Evolutionary conservation across 37 sponge, comb jelly and placozoan genomes (phyloP).

Genomic region (Chondrilla cf. caribensis): DNA sequence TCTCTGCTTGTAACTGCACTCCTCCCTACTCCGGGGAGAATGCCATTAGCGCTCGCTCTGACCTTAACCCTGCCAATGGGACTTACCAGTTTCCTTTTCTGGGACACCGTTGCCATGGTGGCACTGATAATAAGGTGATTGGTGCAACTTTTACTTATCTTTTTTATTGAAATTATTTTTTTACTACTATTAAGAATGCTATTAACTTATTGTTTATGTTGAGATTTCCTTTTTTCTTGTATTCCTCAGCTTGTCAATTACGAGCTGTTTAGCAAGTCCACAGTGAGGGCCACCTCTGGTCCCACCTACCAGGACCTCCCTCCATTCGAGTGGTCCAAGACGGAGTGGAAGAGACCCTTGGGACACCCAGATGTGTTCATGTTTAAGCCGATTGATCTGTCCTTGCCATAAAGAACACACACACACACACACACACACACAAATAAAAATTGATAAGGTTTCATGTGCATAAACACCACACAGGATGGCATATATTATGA

Average conservation of each 20-base stretch:
- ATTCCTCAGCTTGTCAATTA: not conserved
- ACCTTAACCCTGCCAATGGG: constrained; percentile 91
- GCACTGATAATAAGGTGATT: constrained; percentile 91
- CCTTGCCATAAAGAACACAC: too few relatives aligned
- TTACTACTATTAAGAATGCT: too few relatives aligned
- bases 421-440: too few relatives aligned
- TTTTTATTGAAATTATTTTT: too few relatives aligned
- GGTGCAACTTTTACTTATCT: not conserved
- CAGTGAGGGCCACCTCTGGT: constrained; percentile 70
- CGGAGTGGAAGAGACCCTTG: constrained; percentile 70
- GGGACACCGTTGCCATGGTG: constrained; percentile 89
- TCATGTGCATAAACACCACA: too few relatives aligned
- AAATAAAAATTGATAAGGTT: too few relatives aligned
- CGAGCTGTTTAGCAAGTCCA: constrained; percentile 24
- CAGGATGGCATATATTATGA: too few relatives aligned
- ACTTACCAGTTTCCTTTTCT: constrained; percentile 82
- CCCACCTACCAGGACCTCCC: constrained; percentile 93
- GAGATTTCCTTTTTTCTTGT: too few relatives aligned
- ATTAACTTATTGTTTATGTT: not conserved
- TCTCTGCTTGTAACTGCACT: constrained; percentile 85
- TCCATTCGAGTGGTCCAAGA: constrained; percentile 88
- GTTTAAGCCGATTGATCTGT: constrained; percentile 50
- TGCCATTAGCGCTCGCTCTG: constrained; percentile 86
- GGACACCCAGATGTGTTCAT: constrained; percentile 89
- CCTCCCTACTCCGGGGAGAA: constrained; percentile 96